These are phyloP conservation scores for Leptinotarsa peninsularis DNA, from an alignment of 2,888 invertebrate genomes.

Conservation along the genomic window DNA sequence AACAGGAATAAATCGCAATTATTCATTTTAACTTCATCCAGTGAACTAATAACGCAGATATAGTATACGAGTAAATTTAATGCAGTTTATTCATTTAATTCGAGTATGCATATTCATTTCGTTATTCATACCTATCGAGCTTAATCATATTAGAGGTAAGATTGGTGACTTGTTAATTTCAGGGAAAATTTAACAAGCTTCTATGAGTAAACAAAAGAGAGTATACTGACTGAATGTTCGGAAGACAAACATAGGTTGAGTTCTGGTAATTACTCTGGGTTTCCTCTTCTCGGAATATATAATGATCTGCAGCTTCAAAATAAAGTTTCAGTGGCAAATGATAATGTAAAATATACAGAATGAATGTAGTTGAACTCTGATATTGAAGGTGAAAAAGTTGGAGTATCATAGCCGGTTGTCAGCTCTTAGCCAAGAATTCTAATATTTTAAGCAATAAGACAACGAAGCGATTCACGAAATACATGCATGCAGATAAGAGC, in stretches of 20 bases:
- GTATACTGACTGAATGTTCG: background rate
- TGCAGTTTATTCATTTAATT: conserved; percentile 5
- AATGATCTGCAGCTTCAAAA: conserved; percentile 5
- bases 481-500: no score
- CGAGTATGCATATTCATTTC: conserved; percentile 14
- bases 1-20: background rate
- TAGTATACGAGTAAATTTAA: background rate
- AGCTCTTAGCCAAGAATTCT: no score
- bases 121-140: conserved; percentile 13
- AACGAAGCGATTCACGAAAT: no score
- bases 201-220: conserved; percentile 17
- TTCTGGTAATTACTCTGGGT: conserved; percentile 13
- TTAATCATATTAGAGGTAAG: conserved; percentile 7
- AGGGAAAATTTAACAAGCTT: conserved; percentile 17
- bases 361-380: background rate
- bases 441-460: no score
- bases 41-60: background rate
- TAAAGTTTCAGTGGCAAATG: conserved; percentile 12
- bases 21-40: no score
- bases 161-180: conserved; percentile 21
- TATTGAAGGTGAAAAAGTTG: background rate
- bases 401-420: no score
- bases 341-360: background rate
- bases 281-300: conserved; percentile 3
- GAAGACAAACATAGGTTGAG: conserved; percentile 4